Base-by-base conservation (phyloP, 2,797 vertebrate genomes). In the Pachyuromys duprasi region DNA sequence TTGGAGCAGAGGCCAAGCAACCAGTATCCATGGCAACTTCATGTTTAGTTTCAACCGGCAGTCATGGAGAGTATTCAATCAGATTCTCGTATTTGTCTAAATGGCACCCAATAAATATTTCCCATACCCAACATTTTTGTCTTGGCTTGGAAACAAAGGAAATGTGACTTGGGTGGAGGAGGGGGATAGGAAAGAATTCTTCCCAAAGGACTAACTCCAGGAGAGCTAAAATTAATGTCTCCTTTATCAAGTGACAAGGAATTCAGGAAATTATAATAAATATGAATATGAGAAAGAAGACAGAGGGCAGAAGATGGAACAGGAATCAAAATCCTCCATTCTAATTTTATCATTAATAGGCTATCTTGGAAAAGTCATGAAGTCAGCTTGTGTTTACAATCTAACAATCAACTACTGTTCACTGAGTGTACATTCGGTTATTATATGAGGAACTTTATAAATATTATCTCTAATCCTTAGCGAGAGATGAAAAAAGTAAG, bases 21-120 rank as follows among this genome's bases (percentile, higher is more conserved):
- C 91, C 20, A 5, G 98, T 98, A 97, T 98, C 98, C 98, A 98
- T 98, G 98, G 98, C 97, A 98, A 98, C 98, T 81, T 96, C 83
- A 7, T 95, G 97, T 97, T 98, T 98, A 97, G 97, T 98, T 98
- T 98, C 97, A 83, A 89, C 83, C 7, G 55, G 93, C 96, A 96
- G 93, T 97, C 93, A 93, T 75, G 82, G 95, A 97, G 96, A 94
- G 86, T 90, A 97, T 98, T 98, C 97, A 98, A 78, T 98, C 97
- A 94, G 93, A 96, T 98, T 98, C 97, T 98, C 97, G 39, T 95
- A 8, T 97, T 95, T 97, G 96, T 98, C 95, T 98, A 98, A 98
- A 98, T 94, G 89, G 69, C 83, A 97, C 65, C 97, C 93, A 93
- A 95, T 98, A 97, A 97, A 98, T 98, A 97, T 94, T 97, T 97